Evolutionary conservation across 2,797 vertebrate species (phyloP), one percentile per base, ranked within the genome.

Genomic region (Staurois parvus): DNA sequence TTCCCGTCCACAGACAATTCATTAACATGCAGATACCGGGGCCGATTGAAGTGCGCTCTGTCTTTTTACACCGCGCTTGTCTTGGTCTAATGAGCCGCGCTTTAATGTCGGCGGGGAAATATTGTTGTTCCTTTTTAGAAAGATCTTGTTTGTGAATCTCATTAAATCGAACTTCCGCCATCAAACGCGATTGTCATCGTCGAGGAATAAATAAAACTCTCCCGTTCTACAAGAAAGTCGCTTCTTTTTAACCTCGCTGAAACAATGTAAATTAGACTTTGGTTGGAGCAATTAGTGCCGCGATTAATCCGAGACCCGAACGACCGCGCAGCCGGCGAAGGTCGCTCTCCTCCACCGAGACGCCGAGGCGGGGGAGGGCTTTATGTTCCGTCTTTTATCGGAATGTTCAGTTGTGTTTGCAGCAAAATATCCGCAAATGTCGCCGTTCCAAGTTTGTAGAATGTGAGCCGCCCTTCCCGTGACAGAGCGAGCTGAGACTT

Each of bases 121-220:
- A 34, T 92, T 94, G 93, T 94, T 95, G 93, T 95, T 94, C 93
- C 91, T 95, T 94, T 93, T 12, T 80, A 94, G 93, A 95, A 94
- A 94, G 88, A 86, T 89, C 90, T 94, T 95, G 93, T 94, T 95
- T 94, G 91, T 93, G 93, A 94, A 94, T 95, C 94, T 94, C 93
- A 95, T 95, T 93, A 94, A 93, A 94, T 93, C 92, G 93, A 94
- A 94, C 93, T 52, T 93, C 90, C 45, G 62, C 91, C 92, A 94
- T 95, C 93, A 94, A 94, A 94, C 92, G 94, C 92, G 91, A 92
- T 91, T 87, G 81, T 88, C 89, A 93, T 95, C 94, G 94, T 95
- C 93, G 90, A 90, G 37, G 37, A 89, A 93, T 92, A 94, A 94
- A 94, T 95, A 94, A 93, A 15, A 92, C 15, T 82, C 89, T 90